These are phyloP conservation scores for Hippoglossus stenolepis DNA, from an alignment of 2,113 vertebrate genomes.

Conservation along the genomic window DNA sequence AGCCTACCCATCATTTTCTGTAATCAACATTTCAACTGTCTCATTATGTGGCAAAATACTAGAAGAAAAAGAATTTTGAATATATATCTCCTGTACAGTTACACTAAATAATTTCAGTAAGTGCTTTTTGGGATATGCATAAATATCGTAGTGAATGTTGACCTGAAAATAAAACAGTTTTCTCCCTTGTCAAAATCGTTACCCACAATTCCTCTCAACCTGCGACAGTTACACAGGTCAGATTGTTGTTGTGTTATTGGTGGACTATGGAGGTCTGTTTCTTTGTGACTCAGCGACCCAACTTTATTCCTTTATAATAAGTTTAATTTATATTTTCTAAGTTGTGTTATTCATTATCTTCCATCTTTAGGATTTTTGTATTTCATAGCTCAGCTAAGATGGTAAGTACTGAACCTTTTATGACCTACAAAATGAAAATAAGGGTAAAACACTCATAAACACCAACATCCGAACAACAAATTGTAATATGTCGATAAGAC, in stretches of 20 bases:
- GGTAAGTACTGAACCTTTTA: no score
- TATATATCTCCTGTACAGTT: not conserved
- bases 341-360: not conserved
- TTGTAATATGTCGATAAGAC: no score
- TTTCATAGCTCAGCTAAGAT: not conserved
- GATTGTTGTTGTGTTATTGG: no score
- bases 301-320: not conserved
- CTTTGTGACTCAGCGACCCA: not conserved
- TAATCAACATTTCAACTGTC: not conserved
- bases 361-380: not conserved
- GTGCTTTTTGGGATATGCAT: not conserved
- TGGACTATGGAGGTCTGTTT: no score
- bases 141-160: not conserved
- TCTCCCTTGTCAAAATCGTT: no score
- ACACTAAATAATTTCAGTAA: no score
- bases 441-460: no score
- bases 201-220: no score
- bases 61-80: not conserved
- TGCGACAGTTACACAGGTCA: no score
- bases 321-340: conserved; percentile 1
- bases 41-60: not conserved
- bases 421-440: no score
- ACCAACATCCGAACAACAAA: no score
- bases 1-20: not conserved
- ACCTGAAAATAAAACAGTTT: not conserved